Evolutionary conservation across 1,140 invertebrate genomes (phyloP), one percentile per base, ranked within the genome.

Genomic region (Dolichoris vasculosae): DNA sequence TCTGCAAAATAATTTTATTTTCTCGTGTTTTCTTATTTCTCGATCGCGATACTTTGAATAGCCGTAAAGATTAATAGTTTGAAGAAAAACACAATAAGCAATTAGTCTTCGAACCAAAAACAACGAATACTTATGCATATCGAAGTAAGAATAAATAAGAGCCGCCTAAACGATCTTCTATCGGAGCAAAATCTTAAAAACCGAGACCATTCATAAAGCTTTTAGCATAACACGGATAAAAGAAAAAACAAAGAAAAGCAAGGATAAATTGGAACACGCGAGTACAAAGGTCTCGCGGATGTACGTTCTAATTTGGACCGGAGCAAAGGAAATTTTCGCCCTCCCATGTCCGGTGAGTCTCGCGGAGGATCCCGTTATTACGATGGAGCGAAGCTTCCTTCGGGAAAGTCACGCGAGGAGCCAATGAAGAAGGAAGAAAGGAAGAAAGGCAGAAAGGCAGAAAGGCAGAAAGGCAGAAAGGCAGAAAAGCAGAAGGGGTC

Each of bases 341-440:
- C 71, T 51, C 48, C 15, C 43, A 9, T 30, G 43, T 23, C 30
- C 17, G 48, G 11, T 23, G 67, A 55, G n/a, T 35, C 82, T 30
- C 48, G 67, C 30, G 40, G 38, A 80, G n/a, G 48, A n/a, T 83
- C 46, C 82, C 82, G 82, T 83, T 83, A 83, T 69, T 71, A 26
- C 51, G 30, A 30, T 40, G 26, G 80, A 71, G 23, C 26, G 77
- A 84, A 76, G 84, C 88, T 89, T 78, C 88, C 87, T 85, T 87
- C 67, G 86, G 87, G 88, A 90, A 90, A 89, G 90, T 90, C 88
- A 88, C 87, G 73, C 64, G 84, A 80, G 86, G 67, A 75, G 86
- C 11, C n/a, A 83, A 59, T 79, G 87, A 87, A 86, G 55, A 85
- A 86, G 86, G 26, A 11, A 67, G 64, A n/a, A n/a, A n/a, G n/a